phyloP scores from a whole-genome alignment of 1,140 invertebrate species.

The Danaus plexippus region DNA sequence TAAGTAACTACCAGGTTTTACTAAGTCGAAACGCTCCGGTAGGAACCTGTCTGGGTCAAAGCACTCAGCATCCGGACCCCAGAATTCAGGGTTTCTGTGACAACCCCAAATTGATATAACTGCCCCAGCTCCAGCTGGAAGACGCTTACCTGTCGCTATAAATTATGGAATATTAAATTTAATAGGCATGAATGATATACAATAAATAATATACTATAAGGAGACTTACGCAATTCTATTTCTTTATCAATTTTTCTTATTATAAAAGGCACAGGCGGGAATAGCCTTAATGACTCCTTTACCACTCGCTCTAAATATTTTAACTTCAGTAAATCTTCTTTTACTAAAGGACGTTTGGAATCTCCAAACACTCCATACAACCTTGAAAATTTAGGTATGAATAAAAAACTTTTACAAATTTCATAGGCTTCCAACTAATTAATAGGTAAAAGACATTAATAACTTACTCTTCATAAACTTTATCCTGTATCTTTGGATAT shows the following conservation, averaged over 20 bases:
- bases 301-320: slow-evolving; percentile 81
- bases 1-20: slow-evolving; percentile 71
- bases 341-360: slow-evolving; percentile 36
- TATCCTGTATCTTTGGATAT: slow-evolving; percentile 40
- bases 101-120: slow-evolving; percentile 49
- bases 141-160: slow-evolving; percentile 36
- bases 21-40: slow-evolving; percentile 64
- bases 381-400: slow-evolving; percentile 24
- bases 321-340: slow-evolving; percentile 64
- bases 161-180: slow-evolving; percentile 6
- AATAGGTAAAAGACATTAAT: background rate
- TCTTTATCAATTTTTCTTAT: slow-evolving; percentile 50
- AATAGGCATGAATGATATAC: no score
- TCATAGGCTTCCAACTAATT: background rate
- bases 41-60: slow-evolving; percentile 81
- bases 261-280: slow-evolving; percentile 74
- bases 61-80: slow-evolving; percentile 75
- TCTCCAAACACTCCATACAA: slow-evolving; percentile 40
- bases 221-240: slow-evolving; percentile 48
- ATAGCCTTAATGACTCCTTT: slow-evolving; percentile 79
- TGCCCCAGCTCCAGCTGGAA: slow-evolving; percentile 45
- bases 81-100: slow-evolving; percentile 69
- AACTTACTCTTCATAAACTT: slow-evolving; percentile 51
- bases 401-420: background rate
- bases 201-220: no score